Evolutionary conservation across 2,888 invertebrate genomes (phyloP), one percentile per base, ranked within the genome.

Genomic region (Stenolophus ochropezus): DNA sequence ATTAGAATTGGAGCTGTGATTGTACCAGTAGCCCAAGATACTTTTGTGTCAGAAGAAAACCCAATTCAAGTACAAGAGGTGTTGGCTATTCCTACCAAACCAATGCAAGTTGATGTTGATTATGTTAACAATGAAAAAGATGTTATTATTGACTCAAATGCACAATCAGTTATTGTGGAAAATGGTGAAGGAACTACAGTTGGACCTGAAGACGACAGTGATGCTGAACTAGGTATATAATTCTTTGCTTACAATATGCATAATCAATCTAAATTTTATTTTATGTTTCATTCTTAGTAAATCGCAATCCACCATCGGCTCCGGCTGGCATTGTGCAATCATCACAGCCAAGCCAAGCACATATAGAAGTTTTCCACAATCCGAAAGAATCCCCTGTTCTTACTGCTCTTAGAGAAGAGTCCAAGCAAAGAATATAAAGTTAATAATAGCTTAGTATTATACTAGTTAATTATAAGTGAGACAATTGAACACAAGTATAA

Each of bases 261-360:
- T 58, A 14, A n/a, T n/a, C n/a, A n/a, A n/a, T n/a, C n/a, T n/a
- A n/a, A n/a, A n/a, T n/a, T n/a, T n/a, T n/a, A n/a, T n/a, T n/a
- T n/a, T n/a, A n/a, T n/a, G n/a, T n/a, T n/a, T n/a, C n/a, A n/a
- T n/a, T n/a, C n/a, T n/a, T n/a, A n/a, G 89, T 87, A 2, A 88
- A 89, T 83, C 84, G 89, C 65, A 88, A 88, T 84, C 89, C 89
- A 21, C 89, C 89, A 6, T 83, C 87, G 71, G 87, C 88, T 1
- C 90, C 90, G 11, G 90, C 89, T 2, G 90, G 90, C 11, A 90
- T 90, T 78, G 89, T 90, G 1, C 90, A 90, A 84, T 90, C 90
- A 3, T 88, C 89, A 4, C 89, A 89, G 73, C 90, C 90, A 0
- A 47, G 58, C 14, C 84, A 86, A 33, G 85, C 87, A 3, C 86